These are phyloP conservation scores for Ladona fulva DNA, from an alignment of 1,140 invertebrate species.

Conservation along the genomic window DNA sequence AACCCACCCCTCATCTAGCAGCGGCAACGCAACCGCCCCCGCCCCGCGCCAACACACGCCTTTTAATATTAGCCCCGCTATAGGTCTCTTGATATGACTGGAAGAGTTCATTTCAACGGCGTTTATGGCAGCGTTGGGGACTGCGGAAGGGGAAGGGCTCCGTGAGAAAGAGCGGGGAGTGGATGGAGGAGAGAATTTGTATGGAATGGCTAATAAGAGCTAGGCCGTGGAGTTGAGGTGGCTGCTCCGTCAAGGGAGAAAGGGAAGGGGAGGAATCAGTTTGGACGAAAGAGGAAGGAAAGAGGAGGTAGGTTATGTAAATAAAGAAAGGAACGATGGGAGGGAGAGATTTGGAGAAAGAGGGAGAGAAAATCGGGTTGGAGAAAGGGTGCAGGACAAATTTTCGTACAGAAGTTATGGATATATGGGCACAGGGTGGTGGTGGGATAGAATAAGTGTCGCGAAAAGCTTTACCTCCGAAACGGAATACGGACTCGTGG, in stretches of 20 bases:
- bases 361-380: background rate
- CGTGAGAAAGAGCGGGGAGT: background rate
- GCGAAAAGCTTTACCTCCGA: too few species aligned
- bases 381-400: background rate
- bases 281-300: background rate
- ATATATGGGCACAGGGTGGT: background rate
- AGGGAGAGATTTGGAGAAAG: background rate
- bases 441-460: background rate
- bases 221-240: background rate
- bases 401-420: background rate
- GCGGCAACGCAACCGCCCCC: background rate
- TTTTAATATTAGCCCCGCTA: constrained; percentile 1
- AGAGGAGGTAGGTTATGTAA: background rate
- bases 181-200: background rate
- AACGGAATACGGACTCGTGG: background rate
- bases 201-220: background rate
- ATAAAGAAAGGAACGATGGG: background rate
- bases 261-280: background rate
- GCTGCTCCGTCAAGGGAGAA: background rate
- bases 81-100: constrained; percentile 5
- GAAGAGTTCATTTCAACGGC: constrained; percentile 4
- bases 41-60: background rate
- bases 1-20: background rate
- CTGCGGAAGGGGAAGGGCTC: background rate
- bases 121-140: background rate